Conservation (phyloP, 2,113 vertebrate species). For the Fukomys damarensis region DNA sequence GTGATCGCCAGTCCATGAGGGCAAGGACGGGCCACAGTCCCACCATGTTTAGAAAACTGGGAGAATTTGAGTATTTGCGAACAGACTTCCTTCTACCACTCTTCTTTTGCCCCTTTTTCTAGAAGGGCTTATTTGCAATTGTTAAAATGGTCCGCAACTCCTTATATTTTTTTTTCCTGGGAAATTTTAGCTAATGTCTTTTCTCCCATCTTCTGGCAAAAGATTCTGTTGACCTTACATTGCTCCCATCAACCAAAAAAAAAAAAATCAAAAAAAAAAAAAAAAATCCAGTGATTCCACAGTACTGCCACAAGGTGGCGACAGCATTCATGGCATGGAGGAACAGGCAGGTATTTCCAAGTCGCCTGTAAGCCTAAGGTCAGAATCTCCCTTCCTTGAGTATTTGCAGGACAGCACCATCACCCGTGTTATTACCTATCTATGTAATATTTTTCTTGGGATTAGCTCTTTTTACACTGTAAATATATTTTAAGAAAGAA, state of each 20-base stretch:
- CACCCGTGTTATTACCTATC: not conserved
- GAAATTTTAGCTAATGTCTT: not conserved
- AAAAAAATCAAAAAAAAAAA: too few relatives aligned
- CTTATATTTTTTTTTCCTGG: not conserved
- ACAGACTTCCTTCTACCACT: not conserved
- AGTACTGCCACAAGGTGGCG: not conserved
- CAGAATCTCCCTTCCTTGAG: fast-evolving
- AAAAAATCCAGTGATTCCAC: not conserved
- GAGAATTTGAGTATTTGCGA: not conserved
- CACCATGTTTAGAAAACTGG: not conserved
- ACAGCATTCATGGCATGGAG: fast-evolving
- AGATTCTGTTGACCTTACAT: not conserved
- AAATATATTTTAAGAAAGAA: not conserved
- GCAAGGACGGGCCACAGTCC: not conserved
- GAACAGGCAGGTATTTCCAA: not conserved
- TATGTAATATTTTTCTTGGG: not conserved
- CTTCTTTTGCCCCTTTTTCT: not conserved
- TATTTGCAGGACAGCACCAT: not conserved
- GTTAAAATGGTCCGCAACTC: not conserved
- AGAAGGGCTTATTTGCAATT: not conserved
- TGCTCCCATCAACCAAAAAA: too few relatives aligned
- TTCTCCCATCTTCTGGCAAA: not conserved
- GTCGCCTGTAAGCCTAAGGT: not conserved
- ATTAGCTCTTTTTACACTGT: not conserved
- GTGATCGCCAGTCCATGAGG: not conserved